These are phyloP conservation scores for Coturnix japonica DNA, from an alignment of 2,113 vertebrate species.

Conservation along the genomic window DNA sequence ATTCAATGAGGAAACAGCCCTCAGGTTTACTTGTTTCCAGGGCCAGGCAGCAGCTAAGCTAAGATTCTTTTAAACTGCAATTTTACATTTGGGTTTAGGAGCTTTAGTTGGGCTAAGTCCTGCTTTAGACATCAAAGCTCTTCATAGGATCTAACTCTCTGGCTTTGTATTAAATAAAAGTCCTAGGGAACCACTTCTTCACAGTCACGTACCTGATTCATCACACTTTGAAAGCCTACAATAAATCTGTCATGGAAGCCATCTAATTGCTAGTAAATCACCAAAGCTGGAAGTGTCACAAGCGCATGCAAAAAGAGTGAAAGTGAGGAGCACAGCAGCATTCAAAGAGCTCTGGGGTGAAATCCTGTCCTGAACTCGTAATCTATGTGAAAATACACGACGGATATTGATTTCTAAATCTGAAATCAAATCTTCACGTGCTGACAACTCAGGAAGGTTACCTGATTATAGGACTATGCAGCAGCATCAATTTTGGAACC, in stretches of 20 bases:
- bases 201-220: slow-evolving; percentile 6
- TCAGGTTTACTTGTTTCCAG: not conserved
- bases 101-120: slow-evolving; percentile 38
- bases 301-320: slow-evolving; percentile 8
- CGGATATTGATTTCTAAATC: slow-evolving; percentile 74
- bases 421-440: slow-evolving; percentile 70
- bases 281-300: slow-evolving; percentile 43
- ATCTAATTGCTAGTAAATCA: slow-evolving; percentile 73
- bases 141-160: not conserved
- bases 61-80: slow-evolving; percentile 1
- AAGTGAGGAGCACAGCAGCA: slow-evolving; percentile 5
- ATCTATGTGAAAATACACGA: slow-evolving; percentile 73
- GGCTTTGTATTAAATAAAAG: not conserved
- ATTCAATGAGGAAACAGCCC: slow-evolving; percentile 1
- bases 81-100: not conserved
- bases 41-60: slow-evolving; percentile 31
- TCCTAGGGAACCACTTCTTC: not conserved
- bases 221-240: slow-evolving; percentile 46
- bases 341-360: slow-evolving; percentile 48
- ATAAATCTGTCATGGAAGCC: slow-evolving; percentile 60
- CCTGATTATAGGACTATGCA: slow-evolving; percentile 64
- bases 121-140: slow-evolving; percentile 16
- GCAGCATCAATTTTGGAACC: slow-evolving; percentile 61
- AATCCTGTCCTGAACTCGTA: slow-evolving; percentile 65
- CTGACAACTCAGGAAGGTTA: slow-evolving; percentile 72